These are phyloP conservation scores for Cinclus cinclus DNA, from an alignment of 2,113 vertebrate genomes.

Conservation along the genomic window DNA sequence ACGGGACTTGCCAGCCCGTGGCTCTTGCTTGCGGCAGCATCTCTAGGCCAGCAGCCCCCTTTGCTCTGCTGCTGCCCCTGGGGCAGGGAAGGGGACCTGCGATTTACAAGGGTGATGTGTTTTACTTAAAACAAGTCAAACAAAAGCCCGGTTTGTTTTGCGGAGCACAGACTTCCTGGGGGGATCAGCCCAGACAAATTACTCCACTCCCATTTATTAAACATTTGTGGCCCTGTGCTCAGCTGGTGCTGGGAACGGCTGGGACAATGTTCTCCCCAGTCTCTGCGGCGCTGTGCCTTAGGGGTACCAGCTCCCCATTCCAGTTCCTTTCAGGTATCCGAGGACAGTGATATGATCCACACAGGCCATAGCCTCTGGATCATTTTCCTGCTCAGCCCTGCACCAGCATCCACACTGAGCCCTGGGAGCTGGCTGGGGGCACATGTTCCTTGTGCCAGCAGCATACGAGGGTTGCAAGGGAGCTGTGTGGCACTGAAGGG, in stretches of 20 bases:
- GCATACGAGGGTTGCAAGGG: rapidly evolving
- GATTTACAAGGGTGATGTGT: slow-evolving; percentile 32
- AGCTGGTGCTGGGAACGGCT: not conserved
- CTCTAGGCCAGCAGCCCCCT: not conserved
- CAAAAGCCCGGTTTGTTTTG: slow-evolving; percentile 50
- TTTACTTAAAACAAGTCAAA: slow-evolving; percentile 51
- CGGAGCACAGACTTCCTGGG: not conserved
- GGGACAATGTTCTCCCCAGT: not conserved
- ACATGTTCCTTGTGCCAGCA: rapidly evolving
- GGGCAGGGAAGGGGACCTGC: slow-evolving; percentile 10
- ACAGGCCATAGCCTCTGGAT: not conserved
- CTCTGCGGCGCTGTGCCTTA: not conserved
- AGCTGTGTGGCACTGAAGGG: not conserved
- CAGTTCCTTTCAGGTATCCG: not conserved
- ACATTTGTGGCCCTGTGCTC: not conserved
- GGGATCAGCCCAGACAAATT: slow-evolving; percentile 30
- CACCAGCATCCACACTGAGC: not conserved
- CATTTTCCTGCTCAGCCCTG: not conserved
- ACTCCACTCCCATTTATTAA: slow-evolving; percentile 20
- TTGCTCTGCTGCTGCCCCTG: not conserved
- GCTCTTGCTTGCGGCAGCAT: not conserved
- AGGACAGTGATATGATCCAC: not conserved
- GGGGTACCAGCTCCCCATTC: not conserved
- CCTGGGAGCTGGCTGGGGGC: not conserved
- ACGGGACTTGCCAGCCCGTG: not conserved